phyloP scores from a whole-genome alignment of 2,113 vertebrate species.

The Henicopernis longicauda region DNA sequence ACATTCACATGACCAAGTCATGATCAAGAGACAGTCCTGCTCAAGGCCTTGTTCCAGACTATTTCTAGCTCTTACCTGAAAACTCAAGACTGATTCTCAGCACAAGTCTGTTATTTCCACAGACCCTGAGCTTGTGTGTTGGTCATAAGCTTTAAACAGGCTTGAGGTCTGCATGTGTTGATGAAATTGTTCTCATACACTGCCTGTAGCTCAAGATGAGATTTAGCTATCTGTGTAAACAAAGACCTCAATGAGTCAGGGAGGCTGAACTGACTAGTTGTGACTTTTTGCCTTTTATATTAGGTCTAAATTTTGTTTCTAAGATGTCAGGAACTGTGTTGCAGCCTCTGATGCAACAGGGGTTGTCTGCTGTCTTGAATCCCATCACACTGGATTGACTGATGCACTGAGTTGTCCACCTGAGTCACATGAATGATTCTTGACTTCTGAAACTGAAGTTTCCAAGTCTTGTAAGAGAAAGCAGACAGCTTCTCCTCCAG shows the following conservation, averaged over 20 bases:
- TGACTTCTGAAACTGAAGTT: background rate
- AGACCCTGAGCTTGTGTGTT: background rate
- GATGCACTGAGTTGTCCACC: background rate
- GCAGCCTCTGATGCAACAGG: background rate
- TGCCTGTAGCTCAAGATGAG: background rate
- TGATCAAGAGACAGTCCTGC: background rate
- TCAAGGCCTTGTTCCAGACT: background rate
- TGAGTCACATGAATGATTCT: background rate
- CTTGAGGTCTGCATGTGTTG: background rate
- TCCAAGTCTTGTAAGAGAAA: background rate
- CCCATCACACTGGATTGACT: background rate
- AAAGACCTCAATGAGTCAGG: background rate
- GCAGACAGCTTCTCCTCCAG: background rate
- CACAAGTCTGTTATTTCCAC: background rate
- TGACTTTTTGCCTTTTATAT: background rate
- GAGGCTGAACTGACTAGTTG: background rate
- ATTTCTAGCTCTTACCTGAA: background rate
- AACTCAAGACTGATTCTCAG: background rate
- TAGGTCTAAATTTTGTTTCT: background rate
- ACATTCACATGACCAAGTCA: background rate
- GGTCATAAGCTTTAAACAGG: background rate
- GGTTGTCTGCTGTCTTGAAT: background rate
- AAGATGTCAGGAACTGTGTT: background rate
- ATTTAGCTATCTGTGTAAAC: background rate
- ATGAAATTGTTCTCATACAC: background rate